Base-by-base conservation (phyloP, 2,113 vertebrate species). In the Protobothrops flavoviridis region DNA sequence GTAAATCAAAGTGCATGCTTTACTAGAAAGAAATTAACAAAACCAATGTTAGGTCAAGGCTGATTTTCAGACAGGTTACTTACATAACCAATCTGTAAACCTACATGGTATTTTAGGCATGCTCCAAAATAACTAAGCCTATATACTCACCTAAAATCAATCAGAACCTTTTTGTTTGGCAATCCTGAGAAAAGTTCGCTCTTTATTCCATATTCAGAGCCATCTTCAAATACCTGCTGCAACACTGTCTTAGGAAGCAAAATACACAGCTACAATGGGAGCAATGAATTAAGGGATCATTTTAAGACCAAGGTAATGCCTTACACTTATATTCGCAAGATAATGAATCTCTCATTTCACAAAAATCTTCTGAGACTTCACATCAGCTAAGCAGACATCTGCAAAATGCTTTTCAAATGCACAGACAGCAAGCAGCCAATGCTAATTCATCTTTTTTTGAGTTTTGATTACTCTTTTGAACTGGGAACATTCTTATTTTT, bases 111-210 rank as follows among this genome's bases (percentile, higher is more conserved):
- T 21, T 24, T 20, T 86, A 92, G 17, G 52, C 20, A 90, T 74
- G 39, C 50, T 52, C 89, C 90, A 89, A 93, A 81, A 93, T 85
- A 59, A 91, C 5, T 23, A 56, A n/a, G n/a, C 89, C n/a, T 0
- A 23, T 0, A 1, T 0, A 29, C 96, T 96, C 48, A 99, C 99
- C 99, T 99, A 95, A 98, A 99, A 94, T 99, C 99, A 92, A 99
- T 97, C 92, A 99, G 95, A 0, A 98, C 96, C 59, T 97, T 98
- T 93, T 98, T 97, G 94, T 93, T 98, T 4, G 97, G 96, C 21
- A 98, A 94, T 57, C 15, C 53, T 45, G 96, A 97, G 81, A 99
- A 98, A 96, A 99, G 98, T 74, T 99, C 98, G 97, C 98, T 99
- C 93, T 97, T 98, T 91, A 99, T 93, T 86, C 98, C 99, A 81